Percentiles rank a stretch among this genome's conserved stretches.
phyloP scores from a whole-genome alignment of 2,113 vertebrate species.

The Desmodus rotundus region DNA sequence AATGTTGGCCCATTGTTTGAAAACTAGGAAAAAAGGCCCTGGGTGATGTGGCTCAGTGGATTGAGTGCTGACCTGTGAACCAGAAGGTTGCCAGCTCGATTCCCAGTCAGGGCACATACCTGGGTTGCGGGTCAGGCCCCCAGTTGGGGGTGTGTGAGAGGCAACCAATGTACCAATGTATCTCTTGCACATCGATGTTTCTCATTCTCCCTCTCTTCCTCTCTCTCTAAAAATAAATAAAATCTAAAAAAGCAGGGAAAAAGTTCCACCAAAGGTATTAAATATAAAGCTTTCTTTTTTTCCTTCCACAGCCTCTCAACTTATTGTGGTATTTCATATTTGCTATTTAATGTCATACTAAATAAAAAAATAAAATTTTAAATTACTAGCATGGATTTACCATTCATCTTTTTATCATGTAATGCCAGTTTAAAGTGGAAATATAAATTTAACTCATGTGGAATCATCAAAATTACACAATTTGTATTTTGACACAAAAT shows the following conservation, averaged over 20 bases:
- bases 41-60: too few species aligned
- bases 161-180: too few species aligned
- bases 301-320: background rate
- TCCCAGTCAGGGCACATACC: too few species aligned
- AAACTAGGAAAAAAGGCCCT: background rate
- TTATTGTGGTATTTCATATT: background rate
- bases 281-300: background rate
- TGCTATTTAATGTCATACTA: background rate
- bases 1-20: background rate
- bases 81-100: too few species aligned
- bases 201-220: too few species aligned
- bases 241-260: background rate
- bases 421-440: background rate
- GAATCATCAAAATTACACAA: background rate
- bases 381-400: background rate
- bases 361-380: background rate
- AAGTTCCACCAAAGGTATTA: background rate
- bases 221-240: too few species aligned
- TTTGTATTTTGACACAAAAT: background rate
- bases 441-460: background rate
- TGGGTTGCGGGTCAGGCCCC: too few species aligned
- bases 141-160: too few species aligned
- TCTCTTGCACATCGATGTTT: too few species aligned
- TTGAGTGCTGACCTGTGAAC: too few species aligned
- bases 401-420: background rate